phyloP scores from a whole-genome alignment of 2,888 invertebrate species.

The Hydriomena furcata region DNA sequence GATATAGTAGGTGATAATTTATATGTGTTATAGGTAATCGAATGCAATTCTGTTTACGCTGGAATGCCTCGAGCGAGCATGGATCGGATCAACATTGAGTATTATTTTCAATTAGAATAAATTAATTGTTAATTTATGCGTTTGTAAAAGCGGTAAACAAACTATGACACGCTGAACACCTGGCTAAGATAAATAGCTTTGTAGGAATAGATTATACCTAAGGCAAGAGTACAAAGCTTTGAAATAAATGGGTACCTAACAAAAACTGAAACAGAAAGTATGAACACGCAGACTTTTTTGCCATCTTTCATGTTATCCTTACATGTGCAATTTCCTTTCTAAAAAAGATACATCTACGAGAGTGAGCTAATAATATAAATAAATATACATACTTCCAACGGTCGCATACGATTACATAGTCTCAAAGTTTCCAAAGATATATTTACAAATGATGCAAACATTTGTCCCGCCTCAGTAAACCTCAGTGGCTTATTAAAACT shows the following conservation, averaged over 20 bases:
- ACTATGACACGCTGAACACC: slow-evolving; percentile 42
- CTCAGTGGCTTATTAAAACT: too few species aligned
- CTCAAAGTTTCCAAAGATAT: too few species aligned
- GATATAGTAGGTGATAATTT: neutral
- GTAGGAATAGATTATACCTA: slow-evolving; percentile 11
- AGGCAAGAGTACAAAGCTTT: neutral
- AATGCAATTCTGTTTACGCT: slow-evolving; percentile 18
- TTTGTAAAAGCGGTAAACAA: slow-evolving; percentile 49
- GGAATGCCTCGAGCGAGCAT: slow-evolving; percentile 19
- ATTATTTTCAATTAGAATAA: slow-evolving; percentile 51
- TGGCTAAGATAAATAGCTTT: slow-evolving; percentile 34
- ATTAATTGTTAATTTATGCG: slow-evolving; percentile 61
- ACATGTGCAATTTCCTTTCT: too few species aligned
- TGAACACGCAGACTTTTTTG: neutral
- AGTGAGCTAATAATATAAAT: too few species aligned
- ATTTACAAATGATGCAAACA: too few species aligned
- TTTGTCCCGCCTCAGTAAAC: too few species aligned
- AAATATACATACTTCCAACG: too few species aligned
- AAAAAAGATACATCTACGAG: too few species aligned
- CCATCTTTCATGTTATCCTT: too few species aligned
- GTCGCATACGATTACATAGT: too few species aligned
- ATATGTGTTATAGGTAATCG: slow-evolving; percentile 5
- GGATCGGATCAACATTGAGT: slow-evolving; percentile 20
- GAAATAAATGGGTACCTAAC: too few species aligned
- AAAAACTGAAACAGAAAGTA: neutral